Evolutionary conservation across 2,113 vertebrate species (phyloP).

Genomic region (Melanerpes formicivorus): DNA sequence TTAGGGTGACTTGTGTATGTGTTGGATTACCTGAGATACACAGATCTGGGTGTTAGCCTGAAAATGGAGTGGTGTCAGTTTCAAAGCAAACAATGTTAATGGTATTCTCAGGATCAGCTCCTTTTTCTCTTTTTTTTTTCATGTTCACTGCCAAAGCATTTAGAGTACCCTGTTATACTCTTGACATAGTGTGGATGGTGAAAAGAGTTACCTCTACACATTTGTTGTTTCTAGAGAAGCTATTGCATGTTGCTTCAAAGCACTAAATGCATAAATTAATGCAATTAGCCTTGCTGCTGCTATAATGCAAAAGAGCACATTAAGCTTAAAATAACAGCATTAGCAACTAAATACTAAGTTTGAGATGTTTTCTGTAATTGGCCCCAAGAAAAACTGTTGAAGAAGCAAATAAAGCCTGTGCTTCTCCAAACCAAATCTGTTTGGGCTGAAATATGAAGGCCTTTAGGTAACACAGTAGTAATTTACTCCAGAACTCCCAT

Average conservation of each 20-base stretch:
- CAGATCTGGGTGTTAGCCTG: slow-evolving; percentile 70
- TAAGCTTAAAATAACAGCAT: slow-evolving; percentile 19
- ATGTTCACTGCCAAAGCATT: slow-evolving; percentile 71
- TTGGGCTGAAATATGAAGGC: not conserved
- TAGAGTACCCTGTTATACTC: slow-evolving; percentile 62
- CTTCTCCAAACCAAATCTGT: not conserved
- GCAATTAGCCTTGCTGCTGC: slow-evolving; percentile 26
- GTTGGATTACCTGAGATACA: slow-evolving; percentile 73
- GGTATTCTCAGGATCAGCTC: slow-evolving; percentile 73
- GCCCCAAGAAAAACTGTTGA: not conserved
- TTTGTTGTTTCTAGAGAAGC: slow-evolving; percentile 56
- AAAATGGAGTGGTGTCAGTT: slow-evolving; percentile 74
- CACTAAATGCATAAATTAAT: slow-evolving; percentile 50
- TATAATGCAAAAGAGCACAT: not conserved
- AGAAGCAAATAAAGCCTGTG: slow-evolving; percentile 3
- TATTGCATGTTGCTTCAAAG: not conserved
- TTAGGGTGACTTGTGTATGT: slow-evolving; percentile 52
- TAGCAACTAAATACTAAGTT: slow-evolving; percentile 30
- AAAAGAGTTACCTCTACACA: slow-evolving; percentile 27
- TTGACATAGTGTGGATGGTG: slow-evolving; percentile 72
- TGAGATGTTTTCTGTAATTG: slow-evolving; percentile 10
- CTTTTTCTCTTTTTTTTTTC: not conserved
- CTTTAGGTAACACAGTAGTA: not conserved
- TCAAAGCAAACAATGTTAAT: slow-evolving; percentile 79
- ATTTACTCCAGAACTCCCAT: not conserved